Percentiles rank a stretch among this genome's conserved stretches.
phyloP scores from a whole-genome alignment of 2,888 invertebrate genomes.

The Diploptera punctata region DNA sequence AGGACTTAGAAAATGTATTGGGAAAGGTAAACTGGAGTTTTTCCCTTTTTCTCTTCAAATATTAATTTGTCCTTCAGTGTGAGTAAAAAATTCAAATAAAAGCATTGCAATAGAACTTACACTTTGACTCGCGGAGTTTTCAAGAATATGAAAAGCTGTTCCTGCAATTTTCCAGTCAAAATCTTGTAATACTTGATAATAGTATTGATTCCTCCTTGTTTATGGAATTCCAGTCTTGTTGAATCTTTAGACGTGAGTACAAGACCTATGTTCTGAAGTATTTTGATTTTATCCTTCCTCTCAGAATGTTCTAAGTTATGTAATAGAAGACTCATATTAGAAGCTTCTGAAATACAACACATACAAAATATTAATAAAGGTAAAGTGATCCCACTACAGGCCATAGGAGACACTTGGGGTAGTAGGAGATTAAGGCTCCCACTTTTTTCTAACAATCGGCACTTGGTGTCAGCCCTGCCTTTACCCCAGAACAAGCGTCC shows the following conservation, averaged over 20 bases:
- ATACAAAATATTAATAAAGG: too few species aligned
- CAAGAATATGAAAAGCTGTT: slow-evolving; percentile 22
- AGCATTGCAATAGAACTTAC: slow-evolving; percentile 7
- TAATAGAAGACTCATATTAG: background rate
- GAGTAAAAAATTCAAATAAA: too few species aligned
- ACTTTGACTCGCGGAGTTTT: background rate
- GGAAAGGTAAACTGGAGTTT: too few species aligned
- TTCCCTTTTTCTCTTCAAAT: too few species aligned
- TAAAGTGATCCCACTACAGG: too few species aligned
- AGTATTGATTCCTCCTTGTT: background rate
- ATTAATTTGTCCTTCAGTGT: too few species aligned
- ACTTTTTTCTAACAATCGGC: too few species aligned
- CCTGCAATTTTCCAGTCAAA: background rate
- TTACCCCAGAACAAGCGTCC: too few species aligned
- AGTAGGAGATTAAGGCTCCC: too few species aligned
- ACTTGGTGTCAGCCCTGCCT: too few species aligned
- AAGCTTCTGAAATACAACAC: background rate
- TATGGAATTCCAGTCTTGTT: slow-evolving; percentile 1
- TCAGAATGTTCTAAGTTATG: background rate
- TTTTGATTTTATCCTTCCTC: background rate
- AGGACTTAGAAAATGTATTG: too few species aligned
- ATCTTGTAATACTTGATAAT: background rate
- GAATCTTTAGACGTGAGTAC: background rate
- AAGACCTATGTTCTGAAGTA: background rate
- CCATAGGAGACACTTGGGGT: too few species aligned